Evolutionary conservation across 2,113 vertebrate genomes (phyloP).

Genomic region (Argyrosomus japonicus): DNA sequence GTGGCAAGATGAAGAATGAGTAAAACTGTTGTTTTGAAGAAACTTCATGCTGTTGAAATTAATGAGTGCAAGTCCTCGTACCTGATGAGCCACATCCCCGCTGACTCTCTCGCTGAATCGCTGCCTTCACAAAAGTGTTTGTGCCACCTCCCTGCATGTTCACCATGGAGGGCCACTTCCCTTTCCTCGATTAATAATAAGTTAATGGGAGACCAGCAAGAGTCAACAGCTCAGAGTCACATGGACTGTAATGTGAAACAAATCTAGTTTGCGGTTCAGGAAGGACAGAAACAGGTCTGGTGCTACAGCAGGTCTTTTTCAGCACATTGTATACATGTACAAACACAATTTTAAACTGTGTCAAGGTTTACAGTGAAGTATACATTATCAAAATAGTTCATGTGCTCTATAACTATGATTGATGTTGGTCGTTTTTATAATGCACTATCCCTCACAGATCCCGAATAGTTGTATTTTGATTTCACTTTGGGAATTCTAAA

Average conservation of each 20-base stretch:
- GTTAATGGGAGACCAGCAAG: not conserved
- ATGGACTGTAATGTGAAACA: conserved; percentile 1
- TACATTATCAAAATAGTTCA: too few relatives aligned
- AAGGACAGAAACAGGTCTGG: not conserved
- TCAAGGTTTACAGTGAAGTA: too few relatives aligned
- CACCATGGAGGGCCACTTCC: not conserved
- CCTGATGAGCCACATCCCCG: not conserved
- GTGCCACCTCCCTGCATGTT: not conserved
- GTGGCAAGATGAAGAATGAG: not conserved
- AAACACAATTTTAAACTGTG: too few relatives aligned
- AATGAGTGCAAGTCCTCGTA: not conserved
- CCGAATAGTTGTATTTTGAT: too few relatives aligned
- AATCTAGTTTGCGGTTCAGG: not conserved
- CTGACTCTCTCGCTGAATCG: not conserved
- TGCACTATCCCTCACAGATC: too few relatives aligned
- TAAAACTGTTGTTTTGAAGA: not conserved
- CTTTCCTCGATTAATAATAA: not conserved
- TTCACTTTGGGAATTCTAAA: too few relatives aligned
- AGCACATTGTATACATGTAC: not conserved
- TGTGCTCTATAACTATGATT: too few relatives aligned
- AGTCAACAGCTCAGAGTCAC: not conserved
- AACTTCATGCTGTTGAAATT: conserved; percentile 1
- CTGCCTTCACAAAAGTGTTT: not conserved
- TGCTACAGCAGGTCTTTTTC: not conserved
- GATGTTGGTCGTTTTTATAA: too few relatives aligned